Evolutionary conservation across 2,888 invertebrate species (phyloP), one percentile per base, ranked within the genome.

Genomic region (Lottia gigantea): DNA sequence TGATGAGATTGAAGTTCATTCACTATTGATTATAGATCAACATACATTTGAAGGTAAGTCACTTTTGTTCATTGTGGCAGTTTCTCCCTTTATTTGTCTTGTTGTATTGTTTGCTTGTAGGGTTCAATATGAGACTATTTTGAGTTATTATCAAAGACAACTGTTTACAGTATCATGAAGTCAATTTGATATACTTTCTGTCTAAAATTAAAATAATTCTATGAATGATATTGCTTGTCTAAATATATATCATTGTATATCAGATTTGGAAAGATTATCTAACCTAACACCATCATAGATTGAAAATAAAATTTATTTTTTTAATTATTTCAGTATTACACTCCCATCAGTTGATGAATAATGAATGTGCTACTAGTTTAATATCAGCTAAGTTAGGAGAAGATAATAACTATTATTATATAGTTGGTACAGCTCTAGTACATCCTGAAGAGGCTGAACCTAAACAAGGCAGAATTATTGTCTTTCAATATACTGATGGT

Each of bases 401-500:
- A 82, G 98, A 98, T 90, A 92, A 94, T 0, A 94, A 93, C 81
- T 92, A 94, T 4, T 99, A 98, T 90, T 99, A 94, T 89, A 93
- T 98, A 19, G 85, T 89, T 45, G 98, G 98, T 71, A 98, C 98
- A 0, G 97, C 97, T 1, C 90, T 96, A 67, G 93, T 98, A 6
- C 94, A 95, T 89, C 95, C 96, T 0, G 98, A 99, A 86, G 99
- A 99, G 85, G 93, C 95, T 0, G 98, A 98, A 87, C 96, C 98
- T 0, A 97, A 95, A 89, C 92, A 94, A 89, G 96, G 98, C 14
- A 92, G 97, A 72, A 93, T 98, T 77, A 90, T 98, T 46, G 91
- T 98, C 70, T 98, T 97, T 90, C 94, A 95, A 76, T 98, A 89
- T 80, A 76, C 81, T 40, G 97, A 98, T 80, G 94, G 95, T 74